phyloP scores from a whole-genome alignment of 2,888 invertebrate genomes.

The Drosophila planitibia region DNA sequence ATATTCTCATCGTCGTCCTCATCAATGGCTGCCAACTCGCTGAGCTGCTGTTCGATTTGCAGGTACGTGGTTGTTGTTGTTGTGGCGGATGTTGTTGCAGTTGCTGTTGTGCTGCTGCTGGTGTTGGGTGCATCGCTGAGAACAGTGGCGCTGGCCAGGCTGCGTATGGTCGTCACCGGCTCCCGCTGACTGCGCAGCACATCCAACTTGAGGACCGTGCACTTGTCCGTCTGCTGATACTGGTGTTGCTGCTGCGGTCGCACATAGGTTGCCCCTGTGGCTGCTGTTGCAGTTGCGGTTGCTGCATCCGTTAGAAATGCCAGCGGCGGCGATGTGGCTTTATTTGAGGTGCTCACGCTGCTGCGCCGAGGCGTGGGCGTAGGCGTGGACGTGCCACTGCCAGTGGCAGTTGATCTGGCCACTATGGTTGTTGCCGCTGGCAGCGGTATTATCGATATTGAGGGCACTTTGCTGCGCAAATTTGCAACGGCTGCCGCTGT shows the following conservation, averaged over 20 bases:
- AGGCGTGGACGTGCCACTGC: constrained; percentile 32
- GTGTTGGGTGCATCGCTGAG: constrained; percentile 9
- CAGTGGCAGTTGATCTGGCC: constrained; percentile 27
- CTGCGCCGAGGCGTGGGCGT: constrained; percentile 38
- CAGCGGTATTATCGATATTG: constrained; percentile 84
- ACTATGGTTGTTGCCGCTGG: constrained; percentile 68
- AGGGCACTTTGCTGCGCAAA: constrained; percentile 83
- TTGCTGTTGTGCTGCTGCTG: constrained; percentile 9
- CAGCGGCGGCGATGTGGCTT: constrained; percentile 82
- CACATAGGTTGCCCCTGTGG: constrained; percentile 42
- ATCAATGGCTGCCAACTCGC: constrained; percentile 63
- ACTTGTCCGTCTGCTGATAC: constrained; percentile 84
- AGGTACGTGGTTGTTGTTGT: constrained; percentile 64
- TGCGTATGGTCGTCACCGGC: constrained; percentile 53
- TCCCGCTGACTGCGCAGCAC: constrained; percentile 68
- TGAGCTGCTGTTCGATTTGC: constrained; percentile 74
- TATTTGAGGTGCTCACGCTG: constrained; percentile 75
- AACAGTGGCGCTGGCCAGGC: constrained; percentile 36
- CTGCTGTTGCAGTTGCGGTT: constrained; percentile 13
- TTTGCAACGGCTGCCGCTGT: constrained; percentile 74
- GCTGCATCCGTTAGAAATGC: constrained; percentile 61
- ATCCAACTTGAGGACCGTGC: constrained; percentile 82
- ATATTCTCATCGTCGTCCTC: constrained; percentile 64
- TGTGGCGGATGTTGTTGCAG: constrained; percentile 18
- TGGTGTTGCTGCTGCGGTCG: constrained; percentile 84